Evolutionary conservation across 1,140 invertebrate genomes (phyloP).

Genomic region (Bombus superbus): DNA sequence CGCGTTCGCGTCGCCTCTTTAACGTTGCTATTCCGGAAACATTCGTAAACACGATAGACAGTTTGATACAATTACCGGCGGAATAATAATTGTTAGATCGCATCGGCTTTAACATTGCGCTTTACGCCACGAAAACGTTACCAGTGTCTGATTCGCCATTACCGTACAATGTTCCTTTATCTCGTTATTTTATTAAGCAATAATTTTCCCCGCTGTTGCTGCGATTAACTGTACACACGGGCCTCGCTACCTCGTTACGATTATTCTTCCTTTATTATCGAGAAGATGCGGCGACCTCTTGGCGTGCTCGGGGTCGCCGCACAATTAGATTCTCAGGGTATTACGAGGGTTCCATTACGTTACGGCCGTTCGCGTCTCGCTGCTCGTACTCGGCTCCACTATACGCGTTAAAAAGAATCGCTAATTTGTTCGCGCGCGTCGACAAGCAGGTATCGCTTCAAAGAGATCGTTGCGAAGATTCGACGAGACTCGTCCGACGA

Average conservation of each 20-base stretch:
- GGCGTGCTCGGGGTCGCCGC: constrained; percentile 35
- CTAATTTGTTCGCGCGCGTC: constrained; percentile 23
- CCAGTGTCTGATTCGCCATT: constrained; percentile 20
- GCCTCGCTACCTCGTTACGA: constrained; percentile 56
- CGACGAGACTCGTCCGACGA: not conserved
- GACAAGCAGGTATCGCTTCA: not conserved
- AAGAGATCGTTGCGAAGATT: too few species aligned
- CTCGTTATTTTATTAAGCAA: constrained; percentile 63
- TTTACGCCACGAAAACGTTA: constrained; percentile 23
- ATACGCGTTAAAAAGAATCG: constrained; percentile 7
- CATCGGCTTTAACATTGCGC: constrained; percentile 46
- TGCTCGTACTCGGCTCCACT: not conserved
- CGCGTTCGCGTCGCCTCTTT: not conserved
- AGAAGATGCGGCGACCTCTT: constrained; percentile 64
- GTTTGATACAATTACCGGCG: constrained; percentile 51
- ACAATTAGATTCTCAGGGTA: constrained; percentile 67
- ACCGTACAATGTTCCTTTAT: constrained; percentile 10
- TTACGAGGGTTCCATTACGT: constrained; percentile 49
- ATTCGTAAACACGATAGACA: not conserved
- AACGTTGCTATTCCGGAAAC: constrained; percentile 16
- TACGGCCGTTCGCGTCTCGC: constrained; percentile 33
- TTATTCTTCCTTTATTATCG: constrained; percentile 66
- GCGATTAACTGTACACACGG: constrained; percentile 59
- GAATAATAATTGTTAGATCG: constrained; percentile 49
- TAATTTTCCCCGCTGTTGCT: constrained; percentile 29